Percentiles rank a stretch among this genome's conserved stretches.
These are phyloP conservation scores for Chascanopsetta lugubris DNA, from an alignment of 2,113 vertebrate species.

Conservation along the genomic window DNA sequence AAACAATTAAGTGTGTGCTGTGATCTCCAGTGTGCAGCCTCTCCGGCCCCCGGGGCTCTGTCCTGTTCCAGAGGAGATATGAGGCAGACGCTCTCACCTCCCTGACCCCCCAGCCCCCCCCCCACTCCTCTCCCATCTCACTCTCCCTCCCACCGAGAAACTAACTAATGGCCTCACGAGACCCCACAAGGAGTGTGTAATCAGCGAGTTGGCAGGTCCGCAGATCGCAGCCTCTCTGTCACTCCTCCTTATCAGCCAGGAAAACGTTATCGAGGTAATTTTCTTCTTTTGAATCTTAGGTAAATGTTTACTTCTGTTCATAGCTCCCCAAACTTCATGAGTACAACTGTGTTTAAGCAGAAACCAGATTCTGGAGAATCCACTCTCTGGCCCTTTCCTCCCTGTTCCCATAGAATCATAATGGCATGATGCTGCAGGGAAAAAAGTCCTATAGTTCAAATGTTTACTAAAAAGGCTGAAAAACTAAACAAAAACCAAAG, in stretches of 20 bases:
- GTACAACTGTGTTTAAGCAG: neutral
- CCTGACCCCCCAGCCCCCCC: neutral
- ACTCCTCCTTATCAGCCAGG: neutral
- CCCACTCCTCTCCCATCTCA: too few relatives aligned
- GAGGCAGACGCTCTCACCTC: neutral
- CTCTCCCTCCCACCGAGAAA: neutral
- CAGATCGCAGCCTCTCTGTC: neutral
- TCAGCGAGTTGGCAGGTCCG: neutral
- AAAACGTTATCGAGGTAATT: neutral
- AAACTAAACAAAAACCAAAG: neutral
- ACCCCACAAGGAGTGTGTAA: neutral
- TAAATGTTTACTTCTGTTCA: neutral
- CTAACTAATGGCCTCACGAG: neutral
- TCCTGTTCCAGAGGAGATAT: constrained; percentile 48
- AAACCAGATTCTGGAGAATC: neutral
- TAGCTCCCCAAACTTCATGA: neutral
- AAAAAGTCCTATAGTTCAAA: neutral
- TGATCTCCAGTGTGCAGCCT: constrained; percentile 41
- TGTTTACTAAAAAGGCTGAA: neutral
- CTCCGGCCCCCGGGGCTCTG: constrained; percentile 43
- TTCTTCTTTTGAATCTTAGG: neutral
- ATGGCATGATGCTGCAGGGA: neutral
- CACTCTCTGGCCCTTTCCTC: neutral
- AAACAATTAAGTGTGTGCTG: constrained; percentile 50
- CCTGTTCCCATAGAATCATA: neutral